Conservation (phyloP, 1,140 invertebrate genomes). For the Idris sp. region DNA sequence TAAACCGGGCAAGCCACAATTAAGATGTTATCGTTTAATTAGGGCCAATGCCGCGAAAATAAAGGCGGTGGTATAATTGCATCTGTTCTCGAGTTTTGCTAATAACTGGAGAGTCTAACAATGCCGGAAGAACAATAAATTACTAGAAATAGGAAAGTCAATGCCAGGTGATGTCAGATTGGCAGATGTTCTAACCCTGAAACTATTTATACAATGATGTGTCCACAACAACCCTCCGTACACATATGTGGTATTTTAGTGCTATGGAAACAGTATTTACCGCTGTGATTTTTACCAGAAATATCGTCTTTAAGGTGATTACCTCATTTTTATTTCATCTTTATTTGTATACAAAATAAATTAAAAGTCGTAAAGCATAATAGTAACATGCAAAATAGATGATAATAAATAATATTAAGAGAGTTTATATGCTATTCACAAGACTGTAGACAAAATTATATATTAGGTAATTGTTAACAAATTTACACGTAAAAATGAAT, state of each 20-base stretch:
- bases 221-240: slow-evolving; percentile 47
- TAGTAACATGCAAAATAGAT: too few relatives aligned
- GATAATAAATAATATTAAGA: too few relatives aligned
- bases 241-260: slow-evolving; percentile 22
- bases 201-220: slow-evolving; percentile 59
- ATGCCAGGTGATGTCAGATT: slow-evolving; percentile 72
- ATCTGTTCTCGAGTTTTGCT: slow-evolving; percentile 42
- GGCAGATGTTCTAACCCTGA: slow-evolving; percentile 69
- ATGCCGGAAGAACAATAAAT: slow-evolving; percentile 65
- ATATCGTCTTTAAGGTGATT: too few relatives aligned
- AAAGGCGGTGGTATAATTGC: slow-evolving; percentile 44
- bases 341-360: too few relatives aligned
- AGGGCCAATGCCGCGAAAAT: slow-evolving; percentile 64
- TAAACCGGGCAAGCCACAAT: slow-evolving; percentile 64
- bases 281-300: slow-evolving; percentile 24
- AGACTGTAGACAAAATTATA: too few relatives aligned
- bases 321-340: too few relatives aligned
- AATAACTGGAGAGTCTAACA: slow-evolving; percentile 34
- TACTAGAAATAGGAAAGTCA: slow-evolving; percentile 71
- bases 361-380: too few relatives aligned
- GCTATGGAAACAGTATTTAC: slow-evolving; percentile 48
- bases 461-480: too few relatives aligned
- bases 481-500: slow-evolving; percentile 41
- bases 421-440: too few relatives aligned
- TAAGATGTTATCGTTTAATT: slow-evolving; percentile 74